phyloP scores from a whole-genome alignment of 2,113 vertebrate species.

The Lonchura striata region DNA sequence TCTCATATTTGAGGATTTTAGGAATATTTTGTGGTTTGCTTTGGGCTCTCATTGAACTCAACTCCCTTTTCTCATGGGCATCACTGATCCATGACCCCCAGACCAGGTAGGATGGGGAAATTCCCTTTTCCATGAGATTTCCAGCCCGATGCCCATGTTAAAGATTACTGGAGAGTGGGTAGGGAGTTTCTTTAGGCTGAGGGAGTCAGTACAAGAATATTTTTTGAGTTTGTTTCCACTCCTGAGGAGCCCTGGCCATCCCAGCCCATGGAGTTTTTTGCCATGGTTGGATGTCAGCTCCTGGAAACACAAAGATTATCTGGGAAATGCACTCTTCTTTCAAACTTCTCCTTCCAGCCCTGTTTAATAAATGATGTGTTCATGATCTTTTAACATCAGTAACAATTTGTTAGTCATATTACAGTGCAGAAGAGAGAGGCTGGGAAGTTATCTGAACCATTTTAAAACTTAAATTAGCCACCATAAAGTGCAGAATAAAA shows the following conservation, averaged over 20 bases:
- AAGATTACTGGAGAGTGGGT: not conserved
- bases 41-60: not conserved
- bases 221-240: not conserved
- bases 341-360: conserved; percentile 35
- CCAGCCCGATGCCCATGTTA: rapidly evolving
- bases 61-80: not conserved
- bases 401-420: conserved; percentile 75
- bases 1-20: not conserved
- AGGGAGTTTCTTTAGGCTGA: not conserved
- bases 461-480: conserved; percentile 74
- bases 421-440: conserved; percentile 56
- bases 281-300: not conserved
- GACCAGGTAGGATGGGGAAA: not conserved
- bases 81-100: not conserved
- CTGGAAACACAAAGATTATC: not conserved
- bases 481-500: conserved; percentile 79
- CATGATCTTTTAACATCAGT: conserved; percentile 72
- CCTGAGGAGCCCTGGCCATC: not conserved
- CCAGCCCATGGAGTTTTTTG: not conserved
- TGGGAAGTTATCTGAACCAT: conserved; percentile 69
- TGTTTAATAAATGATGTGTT: conserved; percentile 70
- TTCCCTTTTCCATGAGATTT: not conserved
- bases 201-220: not conserved
- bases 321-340: conserved; percentile 7
- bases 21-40: not conserved